Conservation (phyloP, 1,140 invertebrate genomes). For the Drosophila auraria region DNA sequence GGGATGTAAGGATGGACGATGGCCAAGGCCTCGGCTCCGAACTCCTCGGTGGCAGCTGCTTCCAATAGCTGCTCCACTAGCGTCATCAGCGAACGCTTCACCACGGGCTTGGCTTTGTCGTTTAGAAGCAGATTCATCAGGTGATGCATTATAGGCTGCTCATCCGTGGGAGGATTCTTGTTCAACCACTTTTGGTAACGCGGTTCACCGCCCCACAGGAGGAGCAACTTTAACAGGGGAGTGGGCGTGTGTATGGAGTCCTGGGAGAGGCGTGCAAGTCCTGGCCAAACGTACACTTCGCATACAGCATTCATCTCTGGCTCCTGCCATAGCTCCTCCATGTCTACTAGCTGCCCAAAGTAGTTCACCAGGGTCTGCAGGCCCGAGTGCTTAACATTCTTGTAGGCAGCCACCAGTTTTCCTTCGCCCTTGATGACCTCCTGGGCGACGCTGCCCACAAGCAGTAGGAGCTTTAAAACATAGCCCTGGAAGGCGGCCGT, state of each 20-base stretch:
- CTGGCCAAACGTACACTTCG: constrained; percentile 92
- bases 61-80: constrained; percentile 93
- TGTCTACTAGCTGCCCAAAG: constrained; percentile 92
- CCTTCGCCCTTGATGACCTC: constrained; percentile 86
- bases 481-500: constrained; percentile 88
- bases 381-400: constrained; percentile 88
- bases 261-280: constrained; percentile 90
- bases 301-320: constrained; percentile 92
- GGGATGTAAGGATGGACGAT: constrained; percentile 89
- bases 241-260: constrained; percentile 95
- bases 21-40: constrained; percentile 39
- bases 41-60: constrained; percentile 77
- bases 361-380: constrained; percentile 89
- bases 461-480: constrained; percentile 90
- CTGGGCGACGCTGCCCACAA: constrained; percentile 88
- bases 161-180: constrained; percentile 60
- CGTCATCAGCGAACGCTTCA: constrained; percentile 90
- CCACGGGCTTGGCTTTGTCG: constrained; percentile 88
- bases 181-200: constrained; percentile 59
- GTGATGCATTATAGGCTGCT: constrained; percentile 58
- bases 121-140: constrained; percentile 90
- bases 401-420: constrained; percentile 86
- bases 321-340: constrained; percentile 87
- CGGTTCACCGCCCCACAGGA: constrained; percentile 88
- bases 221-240: constrained; percentile 91